Percentiles rank a stretch among this genome's conserved stretches.
These are phyloP conservation scores for Perdita meconis DNA, from an alignment of 2,888 invertebrate species.

Conservation along the genomic window DNA sequence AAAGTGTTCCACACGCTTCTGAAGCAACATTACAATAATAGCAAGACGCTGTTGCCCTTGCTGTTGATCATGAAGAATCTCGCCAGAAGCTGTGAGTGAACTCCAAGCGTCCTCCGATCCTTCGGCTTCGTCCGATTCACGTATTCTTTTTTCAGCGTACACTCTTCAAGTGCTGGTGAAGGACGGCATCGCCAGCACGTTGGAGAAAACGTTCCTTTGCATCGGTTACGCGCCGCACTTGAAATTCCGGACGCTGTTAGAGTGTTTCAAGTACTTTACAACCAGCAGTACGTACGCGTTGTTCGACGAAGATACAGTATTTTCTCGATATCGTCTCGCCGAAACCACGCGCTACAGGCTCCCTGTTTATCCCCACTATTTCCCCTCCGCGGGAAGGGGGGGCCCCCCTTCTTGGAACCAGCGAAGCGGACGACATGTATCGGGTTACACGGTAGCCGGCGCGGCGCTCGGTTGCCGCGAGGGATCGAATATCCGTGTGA, in stretches of 20 bases:
- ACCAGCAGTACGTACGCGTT: constrained; percentile 87
- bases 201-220: constrained; percentile 87
- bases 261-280: constrained; percentile 89
- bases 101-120: background rate
- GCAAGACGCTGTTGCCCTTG: constrained; percentile 86
- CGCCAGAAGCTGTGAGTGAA: constrained; percentile 86
- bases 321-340: no score
- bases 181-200: constrained; percentile 86
- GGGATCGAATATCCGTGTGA: no score
- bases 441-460: no score
- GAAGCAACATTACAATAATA: constrained; percentile 87
- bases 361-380: no score
- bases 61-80: constrained; percentile 87
- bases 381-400: no score
- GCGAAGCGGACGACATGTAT: no score
- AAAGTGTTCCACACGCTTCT: constrained; percentile 87
- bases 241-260: constrained; percentile 88
- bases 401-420: no score
- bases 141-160: constrained; percentile 76
- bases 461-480: no score
- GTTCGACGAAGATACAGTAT: no score
- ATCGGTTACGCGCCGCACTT: constrained; percentile 87
- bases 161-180: constrained; percentile 85
- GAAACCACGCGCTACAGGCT: no score
- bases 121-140: no score